Base-by-base conservation (phyloP, 2,113 vertebrate species). In the Labrus mixtus region DNA sequence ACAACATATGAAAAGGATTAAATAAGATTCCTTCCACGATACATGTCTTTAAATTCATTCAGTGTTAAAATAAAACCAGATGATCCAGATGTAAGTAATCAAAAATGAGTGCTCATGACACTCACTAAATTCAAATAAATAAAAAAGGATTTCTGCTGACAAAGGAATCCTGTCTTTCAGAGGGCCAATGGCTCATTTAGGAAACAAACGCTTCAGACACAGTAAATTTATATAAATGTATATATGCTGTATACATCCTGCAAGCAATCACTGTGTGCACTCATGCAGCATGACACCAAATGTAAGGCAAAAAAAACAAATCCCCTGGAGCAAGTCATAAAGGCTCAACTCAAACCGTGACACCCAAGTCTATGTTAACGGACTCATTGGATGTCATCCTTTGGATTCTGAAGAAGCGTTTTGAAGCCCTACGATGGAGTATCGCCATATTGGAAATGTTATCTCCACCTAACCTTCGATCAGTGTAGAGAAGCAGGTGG, bases 1-100 rank as follows among this genome's bases (percentile, higher is more conserved):
- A 17, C 46, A 72, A 50, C 83, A 62, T 22, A 46, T 78, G 68
- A 74, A 68, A 74, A 29, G 33, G 76, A 80, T 83, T 74, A 68
- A 53, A 23, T 55, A 1, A 67, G 36, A 67, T 61, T 55, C 50
- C 61, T 45, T 56, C 55, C 12, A n/a, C 10, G 15, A 48, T 17
- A 48, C 46, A 48, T 48, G 46, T 46, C n/a, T 64, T 74, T 59
- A 70, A 11, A 36, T 57, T 62, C 37, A 59, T 9, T 20, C 50
- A 23, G 0, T 29, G 54, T 43, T 60, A 55, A 25, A 73, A 33
- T 20, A 19, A 70, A 79, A 62, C 66, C 66, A 83, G 39, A 68
- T 62, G 37, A 67, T 48, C 77, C 78, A 68, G 70, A 71, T 76
- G 68, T 19, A 39, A 15, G n/a, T 39, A 15, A 37, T 66, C 57